Base-by-base conservation (phyloP, 2,888 invertebrate species). In the Xylophagus ater region DNA sequence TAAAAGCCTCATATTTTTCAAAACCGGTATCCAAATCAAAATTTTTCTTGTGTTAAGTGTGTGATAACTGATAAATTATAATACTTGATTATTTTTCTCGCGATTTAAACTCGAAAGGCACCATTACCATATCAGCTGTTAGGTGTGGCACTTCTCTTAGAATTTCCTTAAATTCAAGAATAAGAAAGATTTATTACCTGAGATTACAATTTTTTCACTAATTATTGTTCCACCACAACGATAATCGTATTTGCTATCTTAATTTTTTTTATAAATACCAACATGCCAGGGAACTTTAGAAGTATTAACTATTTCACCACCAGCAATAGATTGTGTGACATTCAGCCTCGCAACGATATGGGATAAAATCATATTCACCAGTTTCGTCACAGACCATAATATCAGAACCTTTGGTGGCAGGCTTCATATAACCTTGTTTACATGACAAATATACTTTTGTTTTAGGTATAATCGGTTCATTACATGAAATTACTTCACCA, bases 161-260 rank as follows among this genome's bases (percentile, higher is more conserved):
- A 13, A 3, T 26, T 26, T 34, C 23, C 7, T 12, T 9, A 14
- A 19, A 23, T 23, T 4, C 4, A 4, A 34, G 17, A 19, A 36
- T 29, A 17, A n/a, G 3, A 14, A 4, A 12, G 18, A 4, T 26
- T 26, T 15, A 13, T 35, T 28, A 40, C 40, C 34, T 4, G 34
- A 34, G 3, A 42, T 3, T 2, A 42, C 35, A 6, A 44, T 10
- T 40, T 43, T 41, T 3, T 43, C 37, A 33, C 26, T 46, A 4
- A 46, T 26, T 13, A 45, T 42, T n/a, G 45, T 33, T 7, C 45
- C 45, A 7, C 43, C 43, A 20, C 45, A 45, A 7, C 40, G 23
- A 6, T 38, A 29, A 23, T 19, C 24, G 9, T 31, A 33, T 13
- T 24, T 20, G 10, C n/a, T 18, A 18, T 34, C 14, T 4, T 12